Evolutionary conservation across 2,797 vertebrate genomes (phyloP).

Genomic region (Xenopus petersii): DNA sequence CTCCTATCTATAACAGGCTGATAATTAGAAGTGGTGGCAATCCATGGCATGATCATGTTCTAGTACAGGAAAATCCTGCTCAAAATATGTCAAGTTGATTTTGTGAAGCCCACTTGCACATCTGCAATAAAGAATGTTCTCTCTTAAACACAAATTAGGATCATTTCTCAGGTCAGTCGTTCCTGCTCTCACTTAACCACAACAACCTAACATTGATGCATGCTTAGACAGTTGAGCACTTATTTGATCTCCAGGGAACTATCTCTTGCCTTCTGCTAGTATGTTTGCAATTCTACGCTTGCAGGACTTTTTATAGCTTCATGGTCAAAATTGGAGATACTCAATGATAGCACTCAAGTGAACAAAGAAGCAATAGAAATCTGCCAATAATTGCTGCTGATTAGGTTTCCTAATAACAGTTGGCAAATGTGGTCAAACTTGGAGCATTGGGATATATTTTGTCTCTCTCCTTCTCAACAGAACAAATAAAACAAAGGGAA

Average conservation of each 20-base stretch:
- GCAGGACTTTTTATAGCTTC: slow-evolving; percentile 57
- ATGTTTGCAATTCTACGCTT: slow-evolving; percentile 56
- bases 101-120: slow-evolving; percentile 8
- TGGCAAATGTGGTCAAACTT: slow-evolving; percentile 47
- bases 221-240: slow-evolving; percentile 63
- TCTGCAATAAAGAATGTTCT: slow-evolving; percentile 26
- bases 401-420: slow-evolving; percentile 45
- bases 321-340: slow-evolving; percentile 61
- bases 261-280: slow-evolving; percentile 62
- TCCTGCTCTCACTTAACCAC: slow-evolving; percentile 34
- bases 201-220: slow-evolving; percentile 16
- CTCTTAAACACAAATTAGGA: slow-evolving; percentile 35
- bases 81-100: slow-evolving; percentile 44
- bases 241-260: slow-evolving; percentile 54
- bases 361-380: slow-evolving; percentile 67
- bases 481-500: slow-evolving; percentile 53
- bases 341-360: slow-evolving; percentile 59
- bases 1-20: slow-evolving; percentile 3
- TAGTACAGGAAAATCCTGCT: slow-evolving; percentile 16
- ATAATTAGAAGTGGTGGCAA: slow-evolving; percentile 26
- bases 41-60: slow-evolving; percentile 16
- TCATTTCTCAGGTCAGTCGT: slow-evolving; percentile 42
- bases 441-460: slow-evolving; percentile 7
- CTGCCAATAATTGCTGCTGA: slow-evolving; percentile 53
- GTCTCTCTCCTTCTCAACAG: not conserved